phyloP scores from a whole-genome alignment of 2,113 vertebrate species.

The Barnardius zonarius region DNA sequence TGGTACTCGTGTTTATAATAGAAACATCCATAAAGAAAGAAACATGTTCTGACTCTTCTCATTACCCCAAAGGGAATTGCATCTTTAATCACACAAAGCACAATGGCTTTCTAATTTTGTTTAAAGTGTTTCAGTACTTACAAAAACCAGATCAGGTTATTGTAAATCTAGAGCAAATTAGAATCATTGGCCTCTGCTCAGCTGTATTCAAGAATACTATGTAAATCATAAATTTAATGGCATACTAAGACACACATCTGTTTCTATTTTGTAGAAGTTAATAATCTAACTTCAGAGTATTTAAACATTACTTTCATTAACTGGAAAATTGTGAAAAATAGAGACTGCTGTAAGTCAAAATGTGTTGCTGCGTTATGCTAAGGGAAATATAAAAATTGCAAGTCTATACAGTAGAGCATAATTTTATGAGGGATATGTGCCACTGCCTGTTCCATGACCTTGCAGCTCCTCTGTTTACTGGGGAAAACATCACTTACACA shows the following conservation, averaged over 20 bases:
- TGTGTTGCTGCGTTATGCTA: slow-evolving; percentile 41
- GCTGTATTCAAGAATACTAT: slow-evolving; percentile 88
- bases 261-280: slow-evolving; percentile 90
- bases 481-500: slow-evolving; percentile 44
- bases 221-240: slow-evolving; percentile 95
- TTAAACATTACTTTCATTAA: slow-evolving; percentile 85
- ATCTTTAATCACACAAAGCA: slow-evolving; percentile 84
- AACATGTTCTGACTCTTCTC: slow-evolving; percentile 79
- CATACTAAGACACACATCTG: slow-evolving; percentile 92
- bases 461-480: slow-evolving; percentile 25
- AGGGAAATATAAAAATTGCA: slow-evolving; percentile 61
- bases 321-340: slow-evolving; percentile 76
- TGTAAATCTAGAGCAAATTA: slow-evolving; percentile 94
- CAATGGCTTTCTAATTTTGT: slow-evolving; percentile 84
- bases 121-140: slow-evolving; percentile 91
- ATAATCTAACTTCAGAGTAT: slow-evolving; percentile 89
- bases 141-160: slow-evolving; percentile 88
- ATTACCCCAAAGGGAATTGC: slow-evolving; percentile 81
- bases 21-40: slow-evolving; percentile 80
- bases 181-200: slow-evolving; percentile 89
- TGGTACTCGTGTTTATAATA: slow-evolving; percentile 72
- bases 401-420: slow-evolving; percentile 21
- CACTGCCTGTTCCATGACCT: slow-evolving; percentile 50
- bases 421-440: slow-evolving; percentile 45
- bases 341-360: slow-evolving; percentile 60